Evolutionary conservation across 2,113 vertebrate genomes (phyloP).

Genomic region (Rhodinocichla rosea): DNA sequence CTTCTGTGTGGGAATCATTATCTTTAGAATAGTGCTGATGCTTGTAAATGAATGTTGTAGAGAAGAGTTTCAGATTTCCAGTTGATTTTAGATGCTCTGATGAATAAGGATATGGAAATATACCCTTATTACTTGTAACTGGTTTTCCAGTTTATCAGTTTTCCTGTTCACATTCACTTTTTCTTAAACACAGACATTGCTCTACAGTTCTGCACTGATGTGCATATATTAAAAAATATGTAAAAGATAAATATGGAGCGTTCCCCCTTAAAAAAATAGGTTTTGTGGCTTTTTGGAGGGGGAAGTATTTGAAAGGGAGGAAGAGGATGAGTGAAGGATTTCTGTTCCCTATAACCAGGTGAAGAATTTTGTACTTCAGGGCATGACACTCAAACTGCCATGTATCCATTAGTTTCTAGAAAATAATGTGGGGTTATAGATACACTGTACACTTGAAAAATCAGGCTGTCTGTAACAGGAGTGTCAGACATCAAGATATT

Average conservation of each 20-base stretch:
- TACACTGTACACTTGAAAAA: not conserved
- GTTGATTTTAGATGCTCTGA: not conserved
- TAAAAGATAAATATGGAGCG: rapidly evolving
- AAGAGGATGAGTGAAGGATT: not conserved
- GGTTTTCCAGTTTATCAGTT: not conserved
- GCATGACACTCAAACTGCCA: not conserved
- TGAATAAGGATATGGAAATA: not conserved
- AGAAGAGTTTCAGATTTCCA: not conserved
- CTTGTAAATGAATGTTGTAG: not conserved
- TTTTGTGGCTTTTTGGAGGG: not conserved
- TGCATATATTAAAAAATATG: rapidly evolving
- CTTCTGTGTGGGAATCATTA: not conserved
- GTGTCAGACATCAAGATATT: not conserved
- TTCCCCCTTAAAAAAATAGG: not conserved
- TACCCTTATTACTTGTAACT: not conserved
- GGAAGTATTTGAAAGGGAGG: not conserved
- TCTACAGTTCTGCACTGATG: not conserved
- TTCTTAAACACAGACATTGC: not conserved
- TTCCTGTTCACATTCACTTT: not conserved
- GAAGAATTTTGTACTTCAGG: not conserved
- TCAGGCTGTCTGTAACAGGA: not conserved
- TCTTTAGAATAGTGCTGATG: not conserved
- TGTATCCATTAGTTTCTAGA: not conserved
- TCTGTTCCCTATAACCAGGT: not conserved
- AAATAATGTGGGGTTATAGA: not conserved